Percentiles rank a stretch among this genome's conserved stretches.
Evolutionary conservation across 2,797 vertebrate species (phyloP).

Genomic region (Oceanodroma leucorhoa): DNA sequence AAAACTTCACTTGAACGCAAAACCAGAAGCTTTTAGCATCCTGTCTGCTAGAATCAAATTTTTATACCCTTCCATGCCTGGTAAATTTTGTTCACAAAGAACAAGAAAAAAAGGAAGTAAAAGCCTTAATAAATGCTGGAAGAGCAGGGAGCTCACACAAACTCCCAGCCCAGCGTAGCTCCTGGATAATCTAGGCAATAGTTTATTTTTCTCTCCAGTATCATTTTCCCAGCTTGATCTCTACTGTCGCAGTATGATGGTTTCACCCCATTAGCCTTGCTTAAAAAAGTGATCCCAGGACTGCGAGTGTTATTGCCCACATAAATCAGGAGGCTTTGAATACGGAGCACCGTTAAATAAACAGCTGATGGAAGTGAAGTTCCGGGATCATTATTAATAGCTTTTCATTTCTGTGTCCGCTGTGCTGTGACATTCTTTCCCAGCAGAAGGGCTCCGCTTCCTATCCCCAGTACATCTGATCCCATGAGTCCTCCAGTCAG

Average conservation of each 20-base stretch:
- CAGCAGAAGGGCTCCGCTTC: constrained; percentile 74
- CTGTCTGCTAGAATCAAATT: constrained; percentile 4
- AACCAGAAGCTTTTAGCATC: constrained; percentile 15
- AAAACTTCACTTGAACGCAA: neutral
- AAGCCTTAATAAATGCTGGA: constrained; percentile 54
- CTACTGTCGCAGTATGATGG: constrained; percentile 67
- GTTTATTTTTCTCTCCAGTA: constrained; percentile 65
- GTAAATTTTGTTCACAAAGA: constrained; percentile 57
- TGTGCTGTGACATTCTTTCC: constrained; percentile 81
- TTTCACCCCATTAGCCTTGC: constrained; percentile 79
- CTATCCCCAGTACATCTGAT: constrained; percentile 68
- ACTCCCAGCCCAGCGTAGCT: constrained; percentile 28
- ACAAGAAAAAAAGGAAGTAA: constrained; percentile 5
- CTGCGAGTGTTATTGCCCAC: constrained; percentile 75
- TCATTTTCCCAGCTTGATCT: constrained; percentile 71
- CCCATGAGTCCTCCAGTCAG: constrained; percentile 75
- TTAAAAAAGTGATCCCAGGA: constrained; percentile 77
- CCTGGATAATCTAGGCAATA: constrained; percentile 55
- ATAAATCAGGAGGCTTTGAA: constrained; percentile 80
- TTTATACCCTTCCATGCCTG: constrained; percentile 10
- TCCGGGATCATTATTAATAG: constrained; percentile 82
- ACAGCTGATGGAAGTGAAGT: constrained; percentile 83
- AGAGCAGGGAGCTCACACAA: constrained; percentile 3
- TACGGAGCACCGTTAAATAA: constrained; percentile 82
- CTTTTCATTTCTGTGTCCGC: constrained; percentile 80